A percentile compares a stretch with the other conserved stretches of the same genome.
phyloP scores from a whole-genome alignment of 2,113 vertebrate species.

The Atractosteus spatula region DNA sequence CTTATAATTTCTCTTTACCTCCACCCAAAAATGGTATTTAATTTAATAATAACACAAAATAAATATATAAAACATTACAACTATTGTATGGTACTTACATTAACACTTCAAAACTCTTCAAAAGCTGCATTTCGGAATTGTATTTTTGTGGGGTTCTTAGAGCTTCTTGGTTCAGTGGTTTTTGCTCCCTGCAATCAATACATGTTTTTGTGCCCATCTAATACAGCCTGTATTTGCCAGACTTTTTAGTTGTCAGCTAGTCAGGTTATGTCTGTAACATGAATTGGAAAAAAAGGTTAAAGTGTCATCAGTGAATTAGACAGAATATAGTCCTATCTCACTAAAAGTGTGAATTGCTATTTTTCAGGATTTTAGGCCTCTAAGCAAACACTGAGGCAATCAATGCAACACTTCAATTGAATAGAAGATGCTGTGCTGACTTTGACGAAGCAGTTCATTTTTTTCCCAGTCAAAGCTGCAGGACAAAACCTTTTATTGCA shows the following conservation, averaged over 20 bases:
- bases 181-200: no score
- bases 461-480: slow-evolving; percentile 14
- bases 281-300: no score
- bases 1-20: slow-evolving; percentile 18
- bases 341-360: not conserved
- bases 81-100: no score
- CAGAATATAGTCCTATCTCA: not conserved
- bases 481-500: slow-evolving; percentile 12
- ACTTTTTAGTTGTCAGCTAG: no score
- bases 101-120: no score
- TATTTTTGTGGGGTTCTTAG: no score
- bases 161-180: no score
- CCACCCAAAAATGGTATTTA: slow-evolving; percentile 21
- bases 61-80: not conserved
- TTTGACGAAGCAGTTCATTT: slow-evolving; percentile 16
- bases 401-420: not conserved
- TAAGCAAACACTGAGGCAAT: not conserved
- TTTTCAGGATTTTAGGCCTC: not conserved
- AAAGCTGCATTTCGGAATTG: no score
- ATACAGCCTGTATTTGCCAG: no score
- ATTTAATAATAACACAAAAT: not conserved
- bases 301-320: no score
- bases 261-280: no score
- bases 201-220: no score
- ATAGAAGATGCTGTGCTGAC: not conserved